Base-by-base conservation (phyloP, 1,140 invertebrate genomes). In the Sarcophaga bullata region DNA sequence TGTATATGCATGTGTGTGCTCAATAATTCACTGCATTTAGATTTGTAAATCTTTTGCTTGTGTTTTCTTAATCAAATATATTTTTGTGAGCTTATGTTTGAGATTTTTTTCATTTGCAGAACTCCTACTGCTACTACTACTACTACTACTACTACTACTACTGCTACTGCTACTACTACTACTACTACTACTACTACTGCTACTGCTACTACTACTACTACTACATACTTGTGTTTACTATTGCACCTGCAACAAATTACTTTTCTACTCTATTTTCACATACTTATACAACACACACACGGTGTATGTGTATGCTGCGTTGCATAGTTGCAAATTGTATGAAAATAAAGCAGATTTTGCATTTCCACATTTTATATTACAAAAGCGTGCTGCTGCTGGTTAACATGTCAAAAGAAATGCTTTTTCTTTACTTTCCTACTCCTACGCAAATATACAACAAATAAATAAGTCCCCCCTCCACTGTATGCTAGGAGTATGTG, bases 51-150 rank as follows among this genome's bases (percentile, higher is more conserved):
- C 13, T 52, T 52, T 52, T 13, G 50, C n/a, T 58, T 37, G 13
- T 58, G 54, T 58, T 58, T 58, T 58, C 54, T 58, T 58, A 58
- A 58, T 58, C 54, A 58, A 58, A 58, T 58, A 58, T 58, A 11
- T 58, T 58, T 58, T 58, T 58, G 25, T 37, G 54, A 58, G 54
- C 54, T 58, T 58, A 58, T 58, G 54, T 58, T 58, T 58, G 54
- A 11, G 11, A 58, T 0, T 58, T 13, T 50, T 50, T 10, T 50
- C 49, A n/a, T n/a, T n/a, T n/a, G n/a, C n/a, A n/a, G n/a, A n/a
- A n/a, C n/a, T n/a, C n/a, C n/a, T n/a, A n/a, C n/a, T n/a, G n/a
- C n/a, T n/a, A n/a, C n/a, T n/a, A n/a, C n/a, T n/a, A n/a, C n/a
- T n/a, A n/a, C n/a, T n/a, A n/a, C n/a, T n/a, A n/a, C n/a, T n/a